A percentile compares a stretch with the other conserved stretches of the same genome.
Conservation (phyloP, 2,888 invertebrate genomes). For the Zhuqinia jingwanae region DNA sequence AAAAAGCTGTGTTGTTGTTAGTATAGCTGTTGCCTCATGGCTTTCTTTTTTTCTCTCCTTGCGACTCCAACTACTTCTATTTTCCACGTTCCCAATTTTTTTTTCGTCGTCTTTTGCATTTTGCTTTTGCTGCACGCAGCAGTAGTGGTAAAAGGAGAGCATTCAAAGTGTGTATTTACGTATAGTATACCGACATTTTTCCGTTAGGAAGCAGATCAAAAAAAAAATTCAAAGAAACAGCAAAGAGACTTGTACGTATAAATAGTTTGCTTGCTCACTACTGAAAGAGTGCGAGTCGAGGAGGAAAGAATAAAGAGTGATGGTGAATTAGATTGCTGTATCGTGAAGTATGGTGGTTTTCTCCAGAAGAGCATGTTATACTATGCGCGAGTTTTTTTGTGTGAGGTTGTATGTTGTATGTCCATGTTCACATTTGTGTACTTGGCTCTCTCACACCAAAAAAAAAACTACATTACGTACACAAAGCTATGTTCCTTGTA, state of each 20-base stretch:
- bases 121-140: no score
- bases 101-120: no score
- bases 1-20: not conserved
- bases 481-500: no score
- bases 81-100: no score
- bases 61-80: no score
- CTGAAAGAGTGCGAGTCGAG: no score
- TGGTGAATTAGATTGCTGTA: slow-evolving; percentile 34
- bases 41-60: no score
- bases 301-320: slow-evolving; percentile 35
- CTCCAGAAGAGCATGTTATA: slow-evolving; percentile 15
- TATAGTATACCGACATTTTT: not conserved
- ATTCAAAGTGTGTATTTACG: no score
- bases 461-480: no score
- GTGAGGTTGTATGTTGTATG: no score
- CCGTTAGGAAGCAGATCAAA: slow-evolving; percentile 24
- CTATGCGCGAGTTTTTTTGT: slow-evolving; percentile 46
- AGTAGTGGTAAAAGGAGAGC: no score
- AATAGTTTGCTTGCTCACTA: no score
- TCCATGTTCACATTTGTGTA: slow-evolving; percentile 4
- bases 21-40: not conserved
- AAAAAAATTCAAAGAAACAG: slow-evolving; percentile 1
- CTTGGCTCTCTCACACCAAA: not conserved
- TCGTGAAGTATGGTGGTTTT: slow-evolving; percentile 21
- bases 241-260: slow-evolving; percentile 16